Evolutionary conservation across 2,797 vertebrate genomes (phyloP), one percentile per base, ranked within the genome.

Genomic region (Manis crassicaudata): DNA sequence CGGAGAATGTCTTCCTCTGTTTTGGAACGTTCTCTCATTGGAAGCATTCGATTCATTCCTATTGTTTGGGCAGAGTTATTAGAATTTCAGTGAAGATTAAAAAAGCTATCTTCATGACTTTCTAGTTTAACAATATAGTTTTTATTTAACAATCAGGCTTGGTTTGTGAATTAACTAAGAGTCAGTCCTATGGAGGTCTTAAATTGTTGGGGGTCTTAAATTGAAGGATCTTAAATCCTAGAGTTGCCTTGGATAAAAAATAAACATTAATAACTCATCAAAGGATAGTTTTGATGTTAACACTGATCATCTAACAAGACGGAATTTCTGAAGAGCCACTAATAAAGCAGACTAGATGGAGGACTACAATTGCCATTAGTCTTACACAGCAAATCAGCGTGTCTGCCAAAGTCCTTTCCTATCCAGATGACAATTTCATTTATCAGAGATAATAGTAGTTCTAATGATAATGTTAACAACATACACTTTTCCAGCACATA

Each of bases 1-100:
- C 98, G 98, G 50, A 99, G 98, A 91, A 99, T 99, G 98, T 99
- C 99, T 97, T 99, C 99, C 98, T 99, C 99, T 0, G 99, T 99
- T 97, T 98, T 99, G 56, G 99, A 99, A 56, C 99, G 99, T 60
- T 99, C 99, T 98, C 99, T 98, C 93, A 99, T 96, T 0, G 99
- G 99, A 67, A 99, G 98, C 77, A 99, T 98, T 43, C 99, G 99
- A 97, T 98, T 99, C 98, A 99, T 99, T 95, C 99, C 99, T 99
- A 77, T 2, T 46, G 85, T 7, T 32, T 20, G 25, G 81, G 77
- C n/a, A 96, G 0, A 60, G 0, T 6, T 52, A 0, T 13, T 88
- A 96, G n/a, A 96, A 76, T 72, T 63, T 88, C 20, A 81, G 46
- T 25, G 32, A 81, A 54, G 23, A 79, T 8, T 54, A 84, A 83